Evolutionary conservation across 1,140 invertebrate genomes (phyloP), one percentile per base, ranked within the genome.

Genomic region (Drosophila busckii): DNA sequence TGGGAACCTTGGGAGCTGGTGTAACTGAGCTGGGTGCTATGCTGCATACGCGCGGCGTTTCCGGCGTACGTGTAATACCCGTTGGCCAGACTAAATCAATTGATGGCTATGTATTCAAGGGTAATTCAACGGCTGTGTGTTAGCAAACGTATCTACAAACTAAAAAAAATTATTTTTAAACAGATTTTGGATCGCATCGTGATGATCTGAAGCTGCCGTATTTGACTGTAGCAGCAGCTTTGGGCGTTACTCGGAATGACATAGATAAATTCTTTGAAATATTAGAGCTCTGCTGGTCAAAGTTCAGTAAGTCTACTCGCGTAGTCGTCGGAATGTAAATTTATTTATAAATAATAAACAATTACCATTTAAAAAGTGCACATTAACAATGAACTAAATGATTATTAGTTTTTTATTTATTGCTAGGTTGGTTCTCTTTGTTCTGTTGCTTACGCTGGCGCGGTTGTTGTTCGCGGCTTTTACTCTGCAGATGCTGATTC

Each of bases 161-260:
- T 13, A 2, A 8, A 2, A 4, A 7, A 0, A 12, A 2, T 1
- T 10, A 22, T 3, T 25, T 2, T 10, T 35, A 23, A 19, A 8
- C 15, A 88, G 87, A 63, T 62, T 88, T 87, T 56, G 87, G 87
- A 3, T 65, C 85, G 6, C 87, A 88, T 59, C 61, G 49, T 6
- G 35, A 41, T 1, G 9, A 31, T 0, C 28, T 63, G 1, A 32
- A 65, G 16, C 53, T 42, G 10, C 70, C 88, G 0, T 88, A 88
- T 46, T 52, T 88, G 17, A 88, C 88, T 0, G 70, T 76, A 9
- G 87, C 88, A 6, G 78, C 86, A 4, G 55, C 70, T 3, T 25
- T 88, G 3, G 88, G 88, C 5, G 40, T 86, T 5, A 59, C 45
- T 4, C 45, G 58, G 17, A 4, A 22, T 2, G 87, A 88, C 32